Percentiles rank a stretch among this genome's conserved stretches.
phyloP scores from a whole-genome alignment of 2,113 vertebrate species.

The Morone saxatilis region DNA sequence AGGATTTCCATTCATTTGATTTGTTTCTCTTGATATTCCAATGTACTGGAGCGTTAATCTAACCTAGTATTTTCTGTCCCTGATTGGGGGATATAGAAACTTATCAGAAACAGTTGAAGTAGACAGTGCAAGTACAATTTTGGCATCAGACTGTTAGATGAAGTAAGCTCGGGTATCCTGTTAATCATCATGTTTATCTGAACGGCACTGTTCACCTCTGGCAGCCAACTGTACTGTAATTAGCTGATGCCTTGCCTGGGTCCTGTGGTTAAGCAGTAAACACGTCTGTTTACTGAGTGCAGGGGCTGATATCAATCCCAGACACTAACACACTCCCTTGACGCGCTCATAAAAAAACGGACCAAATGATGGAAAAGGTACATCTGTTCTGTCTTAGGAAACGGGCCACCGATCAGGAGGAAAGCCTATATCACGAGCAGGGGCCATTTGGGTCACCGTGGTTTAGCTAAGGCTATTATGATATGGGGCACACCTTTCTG shows the following conservation, averaged over 20 bases:
- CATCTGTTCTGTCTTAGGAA: neutral
- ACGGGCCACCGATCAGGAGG: slow-evolving; percentile 15
- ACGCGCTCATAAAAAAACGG: neutral
- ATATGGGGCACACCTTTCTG: slow-evolving; percentile 76
- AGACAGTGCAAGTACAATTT: neutral
- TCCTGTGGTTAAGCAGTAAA: slow-evolving; percentile 52
- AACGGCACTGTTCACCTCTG: slow-evolving; percentile 35
- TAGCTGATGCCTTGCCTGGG: slow-evolving; percentile 51
- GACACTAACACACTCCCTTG: neutral
- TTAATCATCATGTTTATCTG: slow-evolving; percentile 61
- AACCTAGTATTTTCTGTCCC: neutral
- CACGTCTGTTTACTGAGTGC: slow-evolving; percentile 39
- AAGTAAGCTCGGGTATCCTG: neutral
- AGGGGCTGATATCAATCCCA: slow-evolving; percentile 1
- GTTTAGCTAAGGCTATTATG: slow-evolving; percentile 83
- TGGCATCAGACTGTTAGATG: neutral
- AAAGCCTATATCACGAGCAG: slow-evolving; percentile 45
- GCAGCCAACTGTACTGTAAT: slow-evolving; percentile 61
- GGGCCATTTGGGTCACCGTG: slow-evolving; percentile 72
- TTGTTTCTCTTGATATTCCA: slow-evolving; percentile 1
- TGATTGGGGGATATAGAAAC: neutral
- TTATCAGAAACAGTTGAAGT: neutral
- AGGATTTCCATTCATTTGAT: slow-evolving; percentile 28
- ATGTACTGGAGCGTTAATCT: neutral
- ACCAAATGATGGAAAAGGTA: neutral